A percentile compares a stretch with the other conserved stretches of the same genome.
phyloP scores from a whole-genome alignment of 2,113 vertebrate genomes.

The Lonchura striata region DNA sequence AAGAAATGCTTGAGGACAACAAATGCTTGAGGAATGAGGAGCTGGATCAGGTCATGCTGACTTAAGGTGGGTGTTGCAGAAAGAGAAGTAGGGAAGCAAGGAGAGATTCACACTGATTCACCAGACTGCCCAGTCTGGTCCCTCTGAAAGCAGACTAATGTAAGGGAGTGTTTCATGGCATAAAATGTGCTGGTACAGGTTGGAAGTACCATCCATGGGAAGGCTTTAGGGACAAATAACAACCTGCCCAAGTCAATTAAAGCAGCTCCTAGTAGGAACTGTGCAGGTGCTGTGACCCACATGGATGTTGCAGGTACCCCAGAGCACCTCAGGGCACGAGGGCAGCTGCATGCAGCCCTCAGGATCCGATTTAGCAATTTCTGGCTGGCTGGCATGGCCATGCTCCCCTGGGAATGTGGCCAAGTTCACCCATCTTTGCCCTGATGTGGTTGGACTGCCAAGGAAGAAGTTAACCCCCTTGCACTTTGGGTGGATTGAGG shows the following conservation, averaged over 20 bases:
- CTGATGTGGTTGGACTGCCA: neutral
- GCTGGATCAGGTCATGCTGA: neutral
- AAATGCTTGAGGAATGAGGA: neutral
- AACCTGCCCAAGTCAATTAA: neutral
- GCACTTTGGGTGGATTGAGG: neutral
- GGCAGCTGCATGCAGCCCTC: neutral
- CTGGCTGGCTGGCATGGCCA: neutral
- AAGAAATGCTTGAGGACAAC: neutral
- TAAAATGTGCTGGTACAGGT: neutral
- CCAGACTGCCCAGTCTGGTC: neutral
- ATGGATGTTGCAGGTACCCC: fast-evolving
- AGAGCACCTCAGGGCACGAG: fast-evolving
- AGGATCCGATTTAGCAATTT: neutral
- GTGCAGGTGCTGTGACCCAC: neutral
- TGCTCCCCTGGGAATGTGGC: fast-evolving
- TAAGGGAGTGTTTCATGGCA: neutral
- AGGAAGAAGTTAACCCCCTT: neutral
- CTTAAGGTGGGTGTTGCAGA: neutral
- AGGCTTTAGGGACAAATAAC: neutral
- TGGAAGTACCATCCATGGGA: neutral
- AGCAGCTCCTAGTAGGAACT: neutral
- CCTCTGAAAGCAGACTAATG: neutral
- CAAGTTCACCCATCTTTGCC: neutral
- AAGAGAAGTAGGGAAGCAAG: neutral
- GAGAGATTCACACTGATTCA: neutral